Percentiles rank a stretch among this genome's conserved stretches.
Evolutionary conservation across 2,888 invertebrate genomes (phyloP).

Genomic region (Drosophila greeni): DNA sequence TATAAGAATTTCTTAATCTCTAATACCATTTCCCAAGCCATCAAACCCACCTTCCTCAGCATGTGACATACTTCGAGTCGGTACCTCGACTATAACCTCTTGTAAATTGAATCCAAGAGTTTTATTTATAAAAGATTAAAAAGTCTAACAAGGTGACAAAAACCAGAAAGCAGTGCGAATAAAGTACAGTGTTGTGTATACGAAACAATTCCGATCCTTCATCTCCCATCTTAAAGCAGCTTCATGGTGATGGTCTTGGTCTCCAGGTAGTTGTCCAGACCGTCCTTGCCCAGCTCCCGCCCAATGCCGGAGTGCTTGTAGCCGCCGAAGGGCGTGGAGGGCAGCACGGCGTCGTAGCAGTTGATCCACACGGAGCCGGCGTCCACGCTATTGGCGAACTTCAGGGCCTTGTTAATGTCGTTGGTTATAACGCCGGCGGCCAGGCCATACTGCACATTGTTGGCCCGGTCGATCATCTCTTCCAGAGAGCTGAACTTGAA

Average conservation of each 20-base stretch:
- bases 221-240: slow-evolving; percentile 52
- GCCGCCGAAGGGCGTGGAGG: slow-evolving; percentile 92
- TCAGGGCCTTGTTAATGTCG: slow-evolving; percentile 87
- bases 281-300: slow-evolving; percentile 89
- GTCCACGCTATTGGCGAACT: slow-evolving; percentile 85
- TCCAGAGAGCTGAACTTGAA: slow-evolving; percentile 86
- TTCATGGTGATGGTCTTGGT: slow-evolving; percentile 86
- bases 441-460: slow-evolving; percentile 88
- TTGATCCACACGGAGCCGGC: slow-evolving; percentile 89
- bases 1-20: too few species aligned
- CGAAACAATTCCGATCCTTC: slow-evolving; percentile 10
- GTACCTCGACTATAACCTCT: slow-evolving; percentile 16
- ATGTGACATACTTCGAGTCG: slow-evolving; percentile 16
- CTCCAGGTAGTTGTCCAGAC: slow-evolving; percentile 88
- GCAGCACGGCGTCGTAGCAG: slow-evolving; percentile 79
- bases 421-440: slow-evolving; percentile 91
- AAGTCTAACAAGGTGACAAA: slow-evolving; percentile 43
- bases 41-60: not conserved
- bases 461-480: slow-evolving; percentile 90
- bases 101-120: slow-evolving; percentile 1
- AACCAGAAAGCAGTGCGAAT: slow-evolving; percentile 50
- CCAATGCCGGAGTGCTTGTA: slow-evolving; percentile 93
- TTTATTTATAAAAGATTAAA: slow-evolving; percentile 39
- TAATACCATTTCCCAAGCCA: not conserved
- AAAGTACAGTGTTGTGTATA: slow-evolving; percentile 36